A percentile compares a stretch with the other conserved stretches of the same genome.
Conservation (phyloP, 2,888 invertebrate species). For the Ichneumon xanthorius region DNA sequence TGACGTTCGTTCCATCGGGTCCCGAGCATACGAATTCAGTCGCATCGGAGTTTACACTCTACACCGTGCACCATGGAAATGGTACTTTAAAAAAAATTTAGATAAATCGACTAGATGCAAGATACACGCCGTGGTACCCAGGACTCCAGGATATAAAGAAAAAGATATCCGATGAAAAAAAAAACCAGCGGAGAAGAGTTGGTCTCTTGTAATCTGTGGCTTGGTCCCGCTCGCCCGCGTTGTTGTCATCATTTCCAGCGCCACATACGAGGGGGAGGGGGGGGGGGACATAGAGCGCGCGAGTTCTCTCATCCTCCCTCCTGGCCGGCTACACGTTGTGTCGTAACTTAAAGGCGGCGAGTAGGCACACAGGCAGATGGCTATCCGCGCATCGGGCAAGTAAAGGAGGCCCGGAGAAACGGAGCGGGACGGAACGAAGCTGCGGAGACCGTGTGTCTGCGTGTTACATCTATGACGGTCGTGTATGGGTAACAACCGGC, state of each 20-base stretch:
- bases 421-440: constrained; percentile 67
- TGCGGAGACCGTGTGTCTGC: constrained; percentile 42
- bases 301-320: constrained; percentile 25
- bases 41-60: background rate
- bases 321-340: constrained; percentile 62
- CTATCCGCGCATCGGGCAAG: constrained; percentile 69
- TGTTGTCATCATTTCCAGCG: constrained; percentile 50
- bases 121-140: background rate
- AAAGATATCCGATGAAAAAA: constrained; percentile 5
- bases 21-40: background rate
- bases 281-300: constrained; percentile 12
- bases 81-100: constrained; percentile 22
- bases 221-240: constrained; percentile 38
- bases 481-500: constrained; percentile 22
- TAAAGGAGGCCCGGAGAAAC: constrained; percentile 64
- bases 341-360: constrained; percentile 76
- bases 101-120: constrained; percentile 42
- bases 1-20: constrained; percentile 12
- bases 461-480: constrained; percentile 1
- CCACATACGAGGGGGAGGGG: constrained; percentile 19
- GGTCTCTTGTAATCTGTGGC: constrained; percentile 34
- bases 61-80: background rate
- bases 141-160: constrained; percentile 1
- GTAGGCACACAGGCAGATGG: constrained; percentile 74
- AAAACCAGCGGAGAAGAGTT: constrained; percentile 8